Evolutionary conservation across 2,797 vertebrate genomes (phyloP), one percentile per base, ranked within the genome.

Genomic region (Jordanella pulchra): DNA sequence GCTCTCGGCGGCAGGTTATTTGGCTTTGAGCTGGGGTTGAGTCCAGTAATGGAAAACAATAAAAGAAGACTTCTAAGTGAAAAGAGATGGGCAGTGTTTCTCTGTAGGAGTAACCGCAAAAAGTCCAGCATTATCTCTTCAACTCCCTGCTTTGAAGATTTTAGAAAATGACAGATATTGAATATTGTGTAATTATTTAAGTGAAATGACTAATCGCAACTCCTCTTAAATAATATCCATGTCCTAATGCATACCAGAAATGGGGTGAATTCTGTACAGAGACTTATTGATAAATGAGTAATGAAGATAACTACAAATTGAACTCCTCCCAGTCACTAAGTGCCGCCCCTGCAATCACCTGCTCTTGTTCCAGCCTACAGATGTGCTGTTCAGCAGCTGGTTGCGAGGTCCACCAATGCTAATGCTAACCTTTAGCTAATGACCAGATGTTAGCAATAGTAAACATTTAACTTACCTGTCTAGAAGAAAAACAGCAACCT

Each of bases 1-100:
- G 87, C 83, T 84, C 86, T 91, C 90, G 88, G 90, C 84, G 78
- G 81, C 75, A 64, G 84, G 89, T 94, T 88, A 90, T 85, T 85
- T 86, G 89, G 84, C 81, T 91, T 80, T 80, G 76, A 71, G 80
- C 74, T 65, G 42, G 72, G 85, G 74, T 64, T 39, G 54, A 84
- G 80, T 85, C 81, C 79, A 78, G 73, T 55, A 39, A 70, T 72
- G 67, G 78, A 87, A 75, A 73, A 70, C 71, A 54, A 61, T 75
- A 78, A 75, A 64, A 69, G 79, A 80, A 77, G 58, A 64, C 65
- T 51, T 51, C 51, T 61, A 61, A 61, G 76, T 61, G 69, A 64
- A 32, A 30, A 73, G 67, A 63, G 56, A 44, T 61, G 67, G 63
- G 68, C 48, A 61, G 54, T 17, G 18, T 44, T n/a, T 15, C 60